These are phyloP conservation scores for Aegithalos caudatus DNA, from an alignment of 2,113 vertebrate species.

Conservation along the genomic window DNA sequence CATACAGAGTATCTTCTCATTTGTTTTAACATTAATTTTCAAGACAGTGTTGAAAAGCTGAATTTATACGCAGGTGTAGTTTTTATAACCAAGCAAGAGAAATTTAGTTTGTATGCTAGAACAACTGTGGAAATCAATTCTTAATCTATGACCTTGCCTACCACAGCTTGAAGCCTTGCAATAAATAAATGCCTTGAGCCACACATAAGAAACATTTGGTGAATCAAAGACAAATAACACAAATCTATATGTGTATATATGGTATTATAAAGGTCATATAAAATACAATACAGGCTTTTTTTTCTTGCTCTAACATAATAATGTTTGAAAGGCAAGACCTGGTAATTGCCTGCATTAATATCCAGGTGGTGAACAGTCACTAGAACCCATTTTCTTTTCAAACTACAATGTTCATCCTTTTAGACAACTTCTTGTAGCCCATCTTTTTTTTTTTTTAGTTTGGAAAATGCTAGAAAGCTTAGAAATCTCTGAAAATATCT, in stretches of 20 bases:
- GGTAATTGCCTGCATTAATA: conserved; percentile 47
- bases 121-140: conserved; percentile 54
- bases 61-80: conserved; percentile 13
- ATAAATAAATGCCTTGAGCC: conserved; percentile 56
- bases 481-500: not conserved
- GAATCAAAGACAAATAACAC: conserved; percentile 26
- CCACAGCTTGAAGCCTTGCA: conserved; percentile 41
- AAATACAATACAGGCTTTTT: conserved; percentile 36
- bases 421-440: not conserved
- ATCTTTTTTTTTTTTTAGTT: not conserved
- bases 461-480: not conserved
- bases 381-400: not conserved
- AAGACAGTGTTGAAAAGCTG: not conserved
- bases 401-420: not conserved
- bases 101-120: conserved; percentile 38
- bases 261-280: conserved; percentile 33
- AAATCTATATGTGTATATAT: not conserved
- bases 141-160: conserved; percentile 50
- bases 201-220: conserved; percentile 31
- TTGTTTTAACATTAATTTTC: conserved; percentile 20
- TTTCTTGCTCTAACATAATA: conserved; percentile 31
- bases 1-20: not conserved
- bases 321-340: conserved; percentile 2
- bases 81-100: conserved; percentile 35
- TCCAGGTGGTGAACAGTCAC: not conserved